Percentiles rank a stretch among this genome's conserved stretches.
These are phyloP conservation scores for Dendrolimus punctatus DNA, from an alignment of 1,140 invertebrate species.

Conservation along the genomic window DNA sequence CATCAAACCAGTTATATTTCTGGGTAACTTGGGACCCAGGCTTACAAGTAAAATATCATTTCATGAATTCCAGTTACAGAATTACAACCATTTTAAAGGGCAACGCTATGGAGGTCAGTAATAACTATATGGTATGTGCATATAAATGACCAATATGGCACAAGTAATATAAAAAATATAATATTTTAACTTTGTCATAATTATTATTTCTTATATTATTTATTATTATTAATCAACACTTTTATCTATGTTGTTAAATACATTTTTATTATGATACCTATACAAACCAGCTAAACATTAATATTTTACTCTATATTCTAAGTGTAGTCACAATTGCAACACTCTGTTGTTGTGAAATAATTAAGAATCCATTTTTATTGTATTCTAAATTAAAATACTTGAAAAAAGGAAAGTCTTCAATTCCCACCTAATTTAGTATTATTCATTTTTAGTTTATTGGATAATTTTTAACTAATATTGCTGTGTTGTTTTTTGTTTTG, in stretches of 20 bases:
- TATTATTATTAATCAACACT: too few species aligned
- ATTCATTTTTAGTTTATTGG: background rate
- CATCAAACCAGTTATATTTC: slow-evolving; percentile 52
- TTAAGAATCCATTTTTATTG: background rate
- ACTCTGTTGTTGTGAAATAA: background rate
- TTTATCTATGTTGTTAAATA: background rate
- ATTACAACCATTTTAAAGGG: slow-evolving; percentile 64
- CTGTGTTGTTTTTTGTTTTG: background rate
- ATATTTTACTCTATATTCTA: background rate
- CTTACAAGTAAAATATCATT: slow-evolving; percentile 55
- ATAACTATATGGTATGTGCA: slow-evolving; percentile 1
- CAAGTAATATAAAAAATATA: background rate
- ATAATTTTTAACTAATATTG: background rate
- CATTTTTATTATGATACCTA: background rate
- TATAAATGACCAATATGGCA: too few species aligned
- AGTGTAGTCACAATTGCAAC: background rate
- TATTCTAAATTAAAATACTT: too few species aligned
- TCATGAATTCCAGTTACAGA: slow-evolving; percentile 57
- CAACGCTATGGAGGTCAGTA: slow-evolving; percentile 62
- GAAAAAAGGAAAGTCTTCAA: too few species aligned
- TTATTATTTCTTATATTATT: too few species aligned
- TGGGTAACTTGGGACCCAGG: slow-evolving; percentile 59
- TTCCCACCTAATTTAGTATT: too few species aligned
- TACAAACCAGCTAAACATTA: background rate
- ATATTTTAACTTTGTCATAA: background rate